phyloP scores from a whole-genome alignment of 2,113 vertebrate genomes.

The Sclerurus mexicanus region DNA sequence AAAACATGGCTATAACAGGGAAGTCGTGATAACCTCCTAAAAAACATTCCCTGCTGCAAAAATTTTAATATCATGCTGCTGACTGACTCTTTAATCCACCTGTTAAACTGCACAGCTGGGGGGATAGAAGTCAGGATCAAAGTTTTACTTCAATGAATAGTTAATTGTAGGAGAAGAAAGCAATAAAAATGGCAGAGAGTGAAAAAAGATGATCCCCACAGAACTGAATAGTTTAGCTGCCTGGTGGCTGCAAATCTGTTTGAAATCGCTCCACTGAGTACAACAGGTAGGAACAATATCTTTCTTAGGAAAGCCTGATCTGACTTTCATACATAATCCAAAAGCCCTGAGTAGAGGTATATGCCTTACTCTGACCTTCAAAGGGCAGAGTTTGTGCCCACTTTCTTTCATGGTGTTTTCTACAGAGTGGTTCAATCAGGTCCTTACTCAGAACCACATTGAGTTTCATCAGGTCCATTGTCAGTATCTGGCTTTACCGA shows the following conservation, averaged over 20 bases:
- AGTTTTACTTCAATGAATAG: constrained; percentile 12
- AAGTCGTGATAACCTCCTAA: neutral
- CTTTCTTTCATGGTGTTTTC: neutral
- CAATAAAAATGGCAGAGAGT: neutral
- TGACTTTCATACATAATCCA: neutral
- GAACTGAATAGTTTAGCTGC: neutral
- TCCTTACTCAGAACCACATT: neutral
- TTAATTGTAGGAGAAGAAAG: constrained; percentile 16
- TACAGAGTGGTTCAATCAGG: neutral
- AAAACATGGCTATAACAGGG: neutral
- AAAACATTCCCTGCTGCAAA: neutral
- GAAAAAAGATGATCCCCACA: neutral
- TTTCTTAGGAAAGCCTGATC: neutral
- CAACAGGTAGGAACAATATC: neutral
- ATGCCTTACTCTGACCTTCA: neutral
- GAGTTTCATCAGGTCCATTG: constrained; percentile 7
- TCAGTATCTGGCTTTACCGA: neutral
- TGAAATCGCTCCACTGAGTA: neutral
- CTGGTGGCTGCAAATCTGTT: neutral
- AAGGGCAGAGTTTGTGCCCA: neutral
- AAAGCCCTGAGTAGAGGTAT: neutral
- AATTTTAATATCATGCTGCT: neutral
- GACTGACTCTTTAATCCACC: neutral
- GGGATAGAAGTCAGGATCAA: neutral
- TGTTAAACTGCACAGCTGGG: neutral